These are phyloP conservation scores for Sternotherus odoratus DNA, from an alignment of 2,797 vertebrate genomes.

Conservation along the genomic window DNA sequence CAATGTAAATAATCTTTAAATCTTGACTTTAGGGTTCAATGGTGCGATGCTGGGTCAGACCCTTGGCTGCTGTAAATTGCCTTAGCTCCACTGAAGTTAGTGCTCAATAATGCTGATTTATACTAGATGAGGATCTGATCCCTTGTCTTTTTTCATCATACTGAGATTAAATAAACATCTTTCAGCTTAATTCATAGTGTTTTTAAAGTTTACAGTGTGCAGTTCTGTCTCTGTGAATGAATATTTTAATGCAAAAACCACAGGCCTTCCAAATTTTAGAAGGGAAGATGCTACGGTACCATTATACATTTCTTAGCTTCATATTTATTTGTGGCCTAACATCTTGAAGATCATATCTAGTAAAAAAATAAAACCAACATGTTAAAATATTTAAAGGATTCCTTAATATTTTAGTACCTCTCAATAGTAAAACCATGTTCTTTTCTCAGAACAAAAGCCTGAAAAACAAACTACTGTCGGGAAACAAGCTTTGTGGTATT, in stretches of 20 bases:
- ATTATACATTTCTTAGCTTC: not conserved
- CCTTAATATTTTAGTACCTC: slow-evolving; percentile 44
- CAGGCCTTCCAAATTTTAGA: not conserved
- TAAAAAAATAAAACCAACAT: slow-evolving; percentile 14
- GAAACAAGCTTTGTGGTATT: slow-evolving; percentile 95
- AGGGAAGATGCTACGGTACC: not conserved
- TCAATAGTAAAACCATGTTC: slow-evolving; percentile 28
- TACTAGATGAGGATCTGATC: not conserved
- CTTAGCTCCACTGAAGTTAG: not conserved
- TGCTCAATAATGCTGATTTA: not conserved
- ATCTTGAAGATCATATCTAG: not conserved
- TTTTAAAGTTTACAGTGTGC: not conserved
- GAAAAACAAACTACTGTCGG: slow-evolving; percentile 96
- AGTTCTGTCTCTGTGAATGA: not conserved
- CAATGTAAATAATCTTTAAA: not conserved
- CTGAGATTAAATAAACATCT: not conserved
- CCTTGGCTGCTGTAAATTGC: not conserved
- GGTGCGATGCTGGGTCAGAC: not conserved
- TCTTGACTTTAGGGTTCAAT: not conserved
- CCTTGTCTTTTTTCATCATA: not conserved
- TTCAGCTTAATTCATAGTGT: not conserved
- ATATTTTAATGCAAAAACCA: not conserved
- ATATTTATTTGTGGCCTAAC: not conserved
- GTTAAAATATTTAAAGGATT: slow-evolving; percentile 13
- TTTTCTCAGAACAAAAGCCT: slow-evolving; percentile 95